Evolutionary conservation across 2,797 vertebrate species (phyloP), one percentile per base, ranked within the genome.

Genomic region (Anolis apletophallus): DNA sequence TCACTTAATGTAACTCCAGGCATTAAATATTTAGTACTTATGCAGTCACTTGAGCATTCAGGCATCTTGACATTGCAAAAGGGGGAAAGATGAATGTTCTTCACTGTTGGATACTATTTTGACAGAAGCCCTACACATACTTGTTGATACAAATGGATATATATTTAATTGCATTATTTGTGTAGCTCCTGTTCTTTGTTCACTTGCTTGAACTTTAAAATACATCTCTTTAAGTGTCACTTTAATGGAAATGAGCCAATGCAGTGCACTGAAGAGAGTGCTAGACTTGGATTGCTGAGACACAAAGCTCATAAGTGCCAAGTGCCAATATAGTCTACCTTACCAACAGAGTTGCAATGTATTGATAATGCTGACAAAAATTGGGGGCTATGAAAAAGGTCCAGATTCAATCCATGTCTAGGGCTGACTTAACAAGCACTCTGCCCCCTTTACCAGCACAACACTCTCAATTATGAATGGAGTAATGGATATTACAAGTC

Each of bases 11-110:
- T 94, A 96, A 94, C 93, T 95, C 93, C n/a, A 64, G 84, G 86
- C 92, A 95, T 97, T 96, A 96, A 96, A 96, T 96, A 97, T 96
- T 96, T 96, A 96, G 93, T 85, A 91, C 93, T 93, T 94, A 96
- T 90, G 94, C 94, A 96, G 94, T 93, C 90, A 94, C 91, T 93
- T 92, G 93, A 95, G 92, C 89, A 92, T 93, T 92, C 91, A 94
- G 92, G 93, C 93, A 85, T 94, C 93, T 91, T 95, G 95, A 96
- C 94, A 94, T 89, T 94, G 92, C 89, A 93, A 91, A 93, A 95
- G 86, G 80, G 84, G 91, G 85, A 94, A 77, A 90, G 91, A 88
- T 83, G 87, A 95, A 93, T 88, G 55, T 87, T 85, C 94, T 92
- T 86, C 93, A 91, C 90, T 88, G 92, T 92, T 90, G 89, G 90